Evolutionary conservation across 2,113 vertebrate species (phyloP).

Genomic region (Rhinopithecus roxellana): DNA sequence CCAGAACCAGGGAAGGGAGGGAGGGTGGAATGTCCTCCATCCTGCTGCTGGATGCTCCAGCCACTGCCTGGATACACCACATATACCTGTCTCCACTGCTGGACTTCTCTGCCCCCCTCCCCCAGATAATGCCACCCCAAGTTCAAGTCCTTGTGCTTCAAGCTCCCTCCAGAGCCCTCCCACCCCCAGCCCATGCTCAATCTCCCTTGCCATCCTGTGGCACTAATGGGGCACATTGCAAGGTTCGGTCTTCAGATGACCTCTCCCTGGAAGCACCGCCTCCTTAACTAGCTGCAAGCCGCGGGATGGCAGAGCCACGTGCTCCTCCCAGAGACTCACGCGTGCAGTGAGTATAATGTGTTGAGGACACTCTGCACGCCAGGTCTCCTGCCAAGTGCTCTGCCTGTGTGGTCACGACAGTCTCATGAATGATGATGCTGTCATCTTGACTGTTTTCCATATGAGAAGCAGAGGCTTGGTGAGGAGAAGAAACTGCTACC

Average conservation of each 20-base stretch:
- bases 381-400: neutral
- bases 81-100: accelerated
- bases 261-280: neutral
- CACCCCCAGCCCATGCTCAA: accelerated
- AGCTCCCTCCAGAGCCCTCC: neutral
- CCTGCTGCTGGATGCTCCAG: neutral
- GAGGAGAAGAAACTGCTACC: neutral
- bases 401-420: accelerated
- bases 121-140: neutral
- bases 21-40: neutral
- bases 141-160: neutral
- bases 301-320: accelerated
- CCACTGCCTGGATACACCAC: no score
- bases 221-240: accelerated
- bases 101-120: neutral
- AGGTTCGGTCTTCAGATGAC: accelerated
- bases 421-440: accelerated
- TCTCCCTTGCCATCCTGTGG: neutral
- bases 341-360: neutral
- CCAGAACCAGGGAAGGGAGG: neutral
- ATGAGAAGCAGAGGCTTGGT: neutral
- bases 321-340: accelerated
- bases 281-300: neutral
- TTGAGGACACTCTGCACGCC: accelerated
- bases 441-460: accelerated